Conservation (phyloP, 2,888 invertebrate genomes). For the Stenotaenia linearis region DNA sequence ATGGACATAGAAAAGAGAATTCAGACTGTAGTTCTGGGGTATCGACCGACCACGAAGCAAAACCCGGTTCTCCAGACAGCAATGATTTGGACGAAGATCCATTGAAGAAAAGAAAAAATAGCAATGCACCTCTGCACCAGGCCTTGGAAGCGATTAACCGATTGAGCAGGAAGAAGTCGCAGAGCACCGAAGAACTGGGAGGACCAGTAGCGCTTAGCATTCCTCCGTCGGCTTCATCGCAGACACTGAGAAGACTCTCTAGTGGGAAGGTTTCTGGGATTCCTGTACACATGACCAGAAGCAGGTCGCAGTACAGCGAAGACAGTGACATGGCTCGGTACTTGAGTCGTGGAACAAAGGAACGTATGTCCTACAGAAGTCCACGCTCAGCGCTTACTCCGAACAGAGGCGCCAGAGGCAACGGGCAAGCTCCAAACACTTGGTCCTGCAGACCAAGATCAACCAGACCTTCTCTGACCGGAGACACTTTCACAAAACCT, state of each 20-base stretch:
- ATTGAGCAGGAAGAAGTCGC: background rate
- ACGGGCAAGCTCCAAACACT: conserved; percentile 52
- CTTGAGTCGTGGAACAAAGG: conserved; percentile 14
- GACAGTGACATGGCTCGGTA: conserved; percentile 27
- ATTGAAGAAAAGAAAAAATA: background rate
- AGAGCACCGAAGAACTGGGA: conserved; percentile 8
- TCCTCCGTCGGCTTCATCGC: background rate
- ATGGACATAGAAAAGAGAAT: background rate
- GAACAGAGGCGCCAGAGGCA: conserved; percentile 35
- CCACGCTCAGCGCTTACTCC: background rate
- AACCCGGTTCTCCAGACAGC: background rate
- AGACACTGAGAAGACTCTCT: conserved; percentile 41
- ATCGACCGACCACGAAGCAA: background rate
- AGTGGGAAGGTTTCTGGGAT: background rate
- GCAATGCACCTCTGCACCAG: background rate
- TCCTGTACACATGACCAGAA: background rate
- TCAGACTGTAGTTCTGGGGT: conserved; percentile 1
- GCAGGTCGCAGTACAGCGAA: conserved; percentile 24
- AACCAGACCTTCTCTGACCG: conserved; percentile 53
- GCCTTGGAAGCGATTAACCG: background rate
- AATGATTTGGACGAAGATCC: background rate
- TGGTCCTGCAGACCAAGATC: conserved; percentile 58
- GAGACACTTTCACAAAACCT: conserved; percentile 56
- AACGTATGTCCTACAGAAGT: conserved; percentile 41
- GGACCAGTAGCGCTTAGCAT: background rate